Evolutionary conservation across 1,140 invertebrate species (phyloP).

Genomic region (Pristionchus pacificus): DNA sequence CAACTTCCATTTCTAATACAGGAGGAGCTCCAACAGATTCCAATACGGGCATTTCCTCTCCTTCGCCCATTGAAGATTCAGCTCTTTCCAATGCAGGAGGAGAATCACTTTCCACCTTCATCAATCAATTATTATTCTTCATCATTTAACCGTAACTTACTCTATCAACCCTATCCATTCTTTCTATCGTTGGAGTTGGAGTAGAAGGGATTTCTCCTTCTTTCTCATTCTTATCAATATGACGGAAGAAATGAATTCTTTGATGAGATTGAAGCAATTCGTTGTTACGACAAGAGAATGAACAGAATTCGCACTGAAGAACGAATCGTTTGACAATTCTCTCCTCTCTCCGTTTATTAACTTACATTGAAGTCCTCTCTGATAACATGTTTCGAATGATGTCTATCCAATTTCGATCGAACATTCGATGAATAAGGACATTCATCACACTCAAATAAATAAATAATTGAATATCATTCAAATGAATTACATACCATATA

Average conservation of each 20-base stretch:
- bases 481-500: conserved; percentile 5
- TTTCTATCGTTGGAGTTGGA: not conserved
- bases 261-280: conserved; percentile 8
- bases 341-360: no score
- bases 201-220: not conserved
- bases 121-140: no score
- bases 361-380: not conserved
- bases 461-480: not conserved
- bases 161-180: no score
- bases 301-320: conserved; percentile 10
- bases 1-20: not conserved
- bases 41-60: not conserved
- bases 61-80: not conserved
- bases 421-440: conserved; percentile 5
- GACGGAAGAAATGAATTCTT: not conserved
- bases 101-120: no score
- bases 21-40: not conserved
- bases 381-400: not conserved
- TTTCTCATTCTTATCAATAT: not conserved
- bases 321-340: no score
- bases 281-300: conserved; percentile 7
- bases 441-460: conserved; percentile 6
- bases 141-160: no score
- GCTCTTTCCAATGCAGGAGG: no score
- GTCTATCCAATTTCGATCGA: conserved; percentile 1